These are phyloP conservation scores for Azemiops feae DNA, from an alignment of 2,113 vertebrate genomes.

Conservation along the genomic window DNA sequence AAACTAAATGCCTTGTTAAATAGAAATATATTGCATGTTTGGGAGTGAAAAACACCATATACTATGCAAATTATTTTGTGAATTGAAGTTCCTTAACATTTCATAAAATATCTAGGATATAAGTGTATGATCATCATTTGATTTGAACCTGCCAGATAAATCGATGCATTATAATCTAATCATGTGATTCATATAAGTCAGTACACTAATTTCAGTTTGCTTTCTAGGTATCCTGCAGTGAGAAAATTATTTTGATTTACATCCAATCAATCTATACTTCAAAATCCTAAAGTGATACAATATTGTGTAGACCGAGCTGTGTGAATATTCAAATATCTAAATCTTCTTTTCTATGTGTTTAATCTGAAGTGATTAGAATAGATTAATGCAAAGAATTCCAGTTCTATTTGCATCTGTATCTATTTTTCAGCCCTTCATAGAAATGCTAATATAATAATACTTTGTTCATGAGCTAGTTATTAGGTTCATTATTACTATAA, in stretches of 20 bases:
- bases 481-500: slow-evolving; percentile 60
- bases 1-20: neutral
- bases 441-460: slow-evolving; percentile 58
- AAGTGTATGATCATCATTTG: neutral
- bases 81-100: neutral
- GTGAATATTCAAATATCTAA: neutral
- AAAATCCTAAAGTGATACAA: neutral
- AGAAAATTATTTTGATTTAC: neutral
- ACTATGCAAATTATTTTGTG: neutral
- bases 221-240: neutral
- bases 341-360: neutral
- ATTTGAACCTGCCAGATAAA: neutral
- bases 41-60: neutral
- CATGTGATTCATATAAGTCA: neutral
- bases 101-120: neutral
- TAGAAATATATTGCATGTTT: neutral
- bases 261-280: neutral
- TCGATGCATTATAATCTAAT: accelerated
- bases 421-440: slow-evolving; percentile 51
- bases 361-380: slow-evolving; percentile 23
- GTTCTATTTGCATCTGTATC: slow-evolving; percentile 43
- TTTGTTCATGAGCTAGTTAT: slow-evolving; percentile 55
- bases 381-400: neutral
- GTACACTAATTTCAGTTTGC: neutral
- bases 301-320: neutral